Evolutionary conservation across 2,113 vertebrate genomes (phyloP).

Genomic region (Enhydra lutris): DNA sequence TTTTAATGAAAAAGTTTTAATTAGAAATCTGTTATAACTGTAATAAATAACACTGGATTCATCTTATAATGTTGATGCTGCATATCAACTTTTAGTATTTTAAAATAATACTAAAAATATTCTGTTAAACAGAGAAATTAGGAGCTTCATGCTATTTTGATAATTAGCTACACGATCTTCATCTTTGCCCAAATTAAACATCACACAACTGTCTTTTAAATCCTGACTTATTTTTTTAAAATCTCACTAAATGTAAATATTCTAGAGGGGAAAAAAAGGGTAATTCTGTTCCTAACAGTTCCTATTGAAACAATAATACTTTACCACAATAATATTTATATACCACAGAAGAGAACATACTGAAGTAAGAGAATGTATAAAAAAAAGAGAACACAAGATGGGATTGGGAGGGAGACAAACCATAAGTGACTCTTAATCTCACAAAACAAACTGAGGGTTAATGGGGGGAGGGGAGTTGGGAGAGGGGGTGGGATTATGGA

Average conservation of each 20-base stretch:
- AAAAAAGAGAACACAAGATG: background rate
- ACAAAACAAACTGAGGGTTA: too few species aligned
- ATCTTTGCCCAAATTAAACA: background rate
- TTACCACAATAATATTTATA: background rate
- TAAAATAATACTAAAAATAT: background rate
- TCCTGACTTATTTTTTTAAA: background rate
- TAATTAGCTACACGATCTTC: background rate
- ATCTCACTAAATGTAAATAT: background rate
- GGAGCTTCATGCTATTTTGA: background rate
- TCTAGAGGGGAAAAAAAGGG: background rate
- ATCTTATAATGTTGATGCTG: background rate
- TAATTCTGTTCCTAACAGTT: background rate
- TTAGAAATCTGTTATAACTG: conserved; percentile 3
- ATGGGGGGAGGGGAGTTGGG: too few species aligned
- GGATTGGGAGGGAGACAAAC: too few species aligned
- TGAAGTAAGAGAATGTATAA: background rate
- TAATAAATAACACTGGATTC: background rate
- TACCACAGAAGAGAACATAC: background rate
- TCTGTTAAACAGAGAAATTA: background rate
- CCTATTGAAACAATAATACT: background rate
- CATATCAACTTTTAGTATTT: background rate
- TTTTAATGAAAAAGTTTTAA: background rate
- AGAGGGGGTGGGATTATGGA: too few species aligned
- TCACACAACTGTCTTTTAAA: conserved; percentile 20
- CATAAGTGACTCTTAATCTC: too few species aligned